Conservation (phyloP, 2,888 invertebrate genomes). For the Limnephilus auricula region DNA sequence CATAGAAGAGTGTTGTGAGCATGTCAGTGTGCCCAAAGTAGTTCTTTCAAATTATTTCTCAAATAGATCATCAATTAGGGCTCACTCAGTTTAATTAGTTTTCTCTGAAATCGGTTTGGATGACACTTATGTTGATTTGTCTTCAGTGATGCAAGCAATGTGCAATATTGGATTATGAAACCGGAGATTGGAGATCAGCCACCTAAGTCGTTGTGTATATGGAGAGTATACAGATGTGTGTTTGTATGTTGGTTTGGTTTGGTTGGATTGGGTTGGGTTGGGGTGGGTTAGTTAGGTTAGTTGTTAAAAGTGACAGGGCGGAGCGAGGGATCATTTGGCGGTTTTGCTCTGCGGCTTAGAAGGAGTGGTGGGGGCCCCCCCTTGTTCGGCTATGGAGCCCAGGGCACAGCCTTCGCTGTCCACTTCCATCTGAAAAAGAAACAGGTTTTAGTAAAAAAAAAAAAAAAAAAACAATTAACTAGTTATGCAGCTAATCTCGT, state of each 20-base stretch:
- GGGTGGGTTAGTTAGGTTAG: background rate
- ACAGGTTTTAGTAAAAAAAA: background rate
- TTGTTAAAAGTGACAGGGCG: slow-evolving; percentile 13
- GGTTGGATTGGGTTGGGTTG: background rate
- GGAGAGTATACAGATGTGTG: slow-evolving; percentile 31
- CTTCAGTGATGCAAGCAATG: background rate
- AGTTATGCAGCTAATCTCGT: background rate
- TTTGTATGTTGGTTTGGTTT: background rate
- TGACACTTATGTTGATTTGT: background rate
- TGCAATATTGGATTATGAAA: background rate
- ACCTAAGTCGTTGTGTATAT: slow-evolving; percentile 30
- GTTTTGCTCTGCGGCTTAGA: slow-evolving; percentile 73
- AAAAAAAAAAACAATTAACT: background rate
- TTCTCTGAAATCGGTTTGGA: background rate
- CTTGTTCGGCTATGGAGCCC: slow-evolving; percentile 76
- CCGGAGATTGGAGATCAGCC: slow-evolving; percentile 13
- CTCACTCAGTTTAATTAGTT: background rate
- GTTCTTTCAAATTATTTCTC: background rate
- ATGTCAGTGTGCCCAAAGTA: background rate
- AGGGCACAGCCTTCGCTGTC: slow-evolving; percentile 77
- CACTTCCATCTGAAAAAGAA: slow-evolving; percentile 72
- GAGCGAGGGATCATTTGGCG: slow-evolving; percentile 72
- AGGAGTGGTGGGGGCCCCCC: slow-evolving; percentile 76
- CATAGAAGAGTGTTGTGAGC: too few relatives aligned
- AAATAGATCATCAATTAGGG: background rate